phyloP scores from a whole-genome alignment of 2,797 vertebrate genomes.

The Acrossocheilus wenchowensis region DNA sequence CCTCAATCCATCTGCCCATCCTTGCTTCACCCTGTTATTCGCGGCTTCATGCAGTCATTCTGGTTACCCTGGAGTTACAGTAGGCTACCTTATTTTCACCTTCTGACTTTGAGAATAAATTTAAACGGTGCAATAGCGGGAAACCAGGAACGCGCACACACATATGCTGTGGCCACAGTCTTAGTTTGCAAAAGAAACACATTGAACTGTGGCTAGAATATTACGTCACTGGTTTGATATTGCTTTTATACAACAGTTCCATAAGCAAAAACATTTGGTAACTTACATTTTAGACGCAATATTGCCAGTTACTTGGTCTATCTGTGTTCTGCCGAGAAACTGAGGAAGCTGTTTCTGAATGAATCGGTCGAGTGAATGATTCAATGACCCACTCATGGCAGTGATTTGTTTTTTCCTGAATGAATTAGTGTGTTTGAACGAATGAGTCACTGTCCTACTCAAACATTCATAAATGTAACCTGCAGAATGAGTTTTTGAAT shows the following conservation, averaged over 20 bases:
- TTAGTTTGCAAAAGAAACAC: background rate
- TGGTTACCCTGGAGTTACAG: slow-evolving; percentile 15
- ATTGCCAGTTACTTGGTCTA: background rate
- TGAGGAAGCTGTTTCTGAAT: background rate
- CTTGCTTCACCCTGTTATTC: background rate
- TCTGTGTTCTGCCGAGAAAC: background rate
- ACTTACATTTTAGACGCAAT: background rate
- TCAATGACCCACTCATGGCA: background rate
- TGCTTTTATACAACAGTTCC: background rate
- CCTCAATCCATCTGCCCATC: background rate
- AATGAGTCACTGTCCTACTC: background rate
- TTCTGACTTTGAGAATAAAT: slow-evolving; percentile 17
- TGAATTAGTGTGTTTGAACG: background rate
- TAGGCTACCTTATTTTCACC: background rate
- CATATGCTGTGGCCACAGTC: background rate
- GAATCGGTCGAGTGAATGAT: background rate
- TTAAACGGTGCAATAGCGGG: background rate
- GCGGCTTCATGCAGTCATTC: background rate
- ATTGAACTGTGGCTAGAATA: background rate
- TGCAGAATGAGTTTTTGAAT: background rate
- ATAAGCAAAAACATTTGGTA: background rate
- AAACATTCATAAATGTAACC: background rate
- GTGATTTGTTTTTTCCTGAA: background rate
- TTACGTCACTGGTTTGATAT: background rate
- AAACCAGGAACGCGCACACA: background rate